A percentile compares a stretch with the other conserved stretches of the same genome.
Conservation (phyloP, 2,797 vertebrate genomes). For the Intellagama lesueurii region DNA sequence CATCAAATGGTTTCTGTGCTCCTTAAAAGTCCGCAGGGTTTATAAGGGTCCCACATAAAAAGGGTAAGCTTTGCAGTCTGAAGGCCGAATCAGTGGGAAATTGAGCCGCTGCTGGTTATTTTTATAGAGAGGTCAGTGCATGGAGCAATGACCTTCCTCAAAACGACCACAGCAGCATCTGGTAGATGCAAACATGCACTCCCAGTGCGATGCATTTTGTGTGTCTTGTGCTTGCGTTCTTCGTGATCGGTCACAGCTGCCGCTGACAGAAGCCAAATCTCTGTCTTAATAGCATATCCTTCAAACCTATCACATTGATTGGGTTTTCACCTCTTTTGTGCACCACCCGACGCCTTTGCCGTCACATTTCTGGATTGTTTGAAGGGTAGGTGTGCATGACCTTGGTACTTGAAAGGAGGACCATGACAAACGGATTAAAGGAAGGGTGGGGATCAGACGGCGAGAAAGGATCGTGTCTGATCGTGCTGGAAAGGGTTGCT, state of each 20-base stretch:
- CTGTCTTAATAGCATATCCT: neutral
- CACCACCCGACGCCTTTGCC: neutral
- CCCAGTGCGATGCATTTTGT: neutral
- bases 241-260: neutral
- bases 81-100: slow-evolving; percentile 31
- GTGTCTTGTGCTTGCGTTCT: neutral
- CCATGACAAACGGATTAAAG: too few relatives aligned
- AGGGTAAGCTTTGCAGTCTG: slow-evolving; percentile 8
- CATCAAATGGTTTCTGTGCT: slow-evolving; percentile 33
- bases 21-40: slow-evolving; percentile 38
- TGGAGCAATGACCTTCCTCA: slow-evolving; percentile 3
- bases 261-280: neutral
- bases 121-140: slow-evolving; percentile 20
- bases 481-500: too few relatives aligned
- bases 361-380: too few relatives aligned
- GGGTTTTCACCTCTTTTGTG: neutral
- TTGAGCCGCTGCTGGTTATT: slow-evolving; percentile 22
- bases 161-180: neutral
- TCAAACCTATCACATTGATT: neutral
- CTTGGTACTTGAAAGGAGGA: too few relatives aligned
- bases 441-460: too few relatives aligned
- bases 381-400: too few relatives aligned
- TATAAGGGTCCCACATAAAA: slow-evolving; percentile 13
- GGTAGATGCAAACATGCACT: slow-evolving; percentile 13
- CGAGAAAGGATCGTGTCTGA: too few relatives aligned